Evolutionary conservation across 1,140 invertebrate genomes (phyloP), one percentile per base, ranked within the genome.

Genomic region (Hylaeus anthracinus): DNA sequence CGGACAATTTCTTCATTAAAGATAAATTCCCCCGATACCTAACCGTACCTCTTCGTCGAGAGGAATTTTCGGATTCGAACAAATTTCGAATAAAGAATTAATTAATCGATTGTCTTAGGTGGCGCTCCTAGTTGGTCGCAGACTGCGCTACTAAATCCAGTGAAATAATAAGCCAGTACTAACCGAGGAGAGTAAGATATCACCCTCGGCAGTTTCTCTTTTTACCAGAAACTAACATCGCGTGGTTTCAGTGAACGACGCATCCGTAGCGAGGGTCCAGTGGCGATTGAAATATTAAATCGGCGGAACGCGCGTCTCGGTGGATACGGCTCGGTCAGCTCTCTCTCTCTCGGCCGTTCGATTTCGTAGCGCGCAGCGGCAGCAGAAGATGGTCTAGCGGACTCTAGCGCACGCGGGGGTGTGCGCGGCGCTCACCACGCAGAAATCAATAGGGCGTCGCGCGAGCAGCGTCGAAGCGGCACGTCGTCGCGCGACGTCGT

Each of bases 391-490:
- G 51, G 71, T 51, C n/a, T 79, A 64, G 63, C 60, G 70, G 64
- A 60, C 85, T 51, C n/a, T 79, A 64, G 63, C 60, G 70, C 69
- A 60, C 85, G 85, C 79, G 75, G 78, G 84, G 73, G 86, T 85
- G 87, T 88, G 91, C 90, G 73, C 83, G 81, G 67, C 81, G 77
- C 61, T 71, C 79, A 69, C 82, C 83, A 87, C 86, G 86, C 77
- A 86, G 78, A 88, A 90, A 91, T 92, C 90, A 91, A 91, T 91
- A 91, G 86, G 81, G 69, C 56, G 79, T 73, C 64, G 76, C 71
- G 70, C 72, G 81, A 75, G 58, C 60, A 56, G 43, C 72, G 79
- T 78, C 79, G 85, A 82, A 69, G 60, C 75, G 55, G n/a, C 37
- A 45, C n/a, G 63, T 51, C 48, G 56, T 60, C 63, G 63, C n/a